Base-by-base conservation (phyloP, 30 jellyfish, hydroid and myxozoan species). In the Aurelia sp. region DNA sequence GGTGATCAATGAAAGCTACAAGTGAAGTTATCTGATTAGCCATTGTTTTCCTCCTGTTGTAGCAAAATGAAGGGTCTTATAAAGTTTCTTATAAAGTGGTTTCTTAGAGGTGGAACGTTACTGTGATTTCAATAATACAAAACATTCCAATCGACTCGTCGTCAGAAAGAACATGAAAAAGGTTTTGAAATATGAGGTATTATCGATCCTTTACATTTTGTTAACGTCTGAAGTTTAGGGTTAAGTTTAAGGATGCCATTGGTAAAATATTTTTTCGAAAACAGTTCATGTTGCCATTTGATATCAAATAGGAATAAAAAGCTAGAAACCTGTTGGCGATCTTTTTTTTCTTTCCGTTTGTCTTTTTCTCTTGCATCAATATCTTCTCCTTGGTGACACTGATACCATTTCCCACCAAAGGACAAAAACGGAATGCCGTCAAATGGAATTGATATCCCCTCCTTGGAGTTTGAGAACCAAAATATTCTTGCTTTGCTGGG, bases 381-480 rank as follows among this genome's bases (percentile, higher is more conserved):
- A 51, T 80, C 91, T 48, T 62, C 70, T 20, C 91, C 91, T 67
- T 80, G 91, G 76, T 80, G 91, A 63, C 91, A 80, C 71, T 62
- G 86, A 67, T 8, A 67, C 84, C 84, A 20, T 41, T 16, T 33
- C 20, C 81, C 55, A 16, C 91, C 91, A 33, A 57, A 40, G 21
- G 83, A 33, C 16, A 80, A 20, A 47, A 80, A 80, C 0, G 91
- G 84, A 15, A 65, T 47, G n/a, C 91, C 91, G 48, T 80, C 91
- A 80, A 80, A 80, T 33, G 70, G 71, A 67, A 20, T 17, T 17
- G 72, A 80, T 30, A 80, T 65, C 4, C 84, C 91, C 35, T 63
- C 41, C 4, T 47, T 62, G 19, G 72, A 22, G 18, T 40, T 44
- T 69, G 53, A 22, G 33, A 16, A 20, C 84, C 72, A 80, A 20